Base-by-base conservation (phyloP, 2,888 invertebrate genomes). In the Pherbina coryleti region DNA sequence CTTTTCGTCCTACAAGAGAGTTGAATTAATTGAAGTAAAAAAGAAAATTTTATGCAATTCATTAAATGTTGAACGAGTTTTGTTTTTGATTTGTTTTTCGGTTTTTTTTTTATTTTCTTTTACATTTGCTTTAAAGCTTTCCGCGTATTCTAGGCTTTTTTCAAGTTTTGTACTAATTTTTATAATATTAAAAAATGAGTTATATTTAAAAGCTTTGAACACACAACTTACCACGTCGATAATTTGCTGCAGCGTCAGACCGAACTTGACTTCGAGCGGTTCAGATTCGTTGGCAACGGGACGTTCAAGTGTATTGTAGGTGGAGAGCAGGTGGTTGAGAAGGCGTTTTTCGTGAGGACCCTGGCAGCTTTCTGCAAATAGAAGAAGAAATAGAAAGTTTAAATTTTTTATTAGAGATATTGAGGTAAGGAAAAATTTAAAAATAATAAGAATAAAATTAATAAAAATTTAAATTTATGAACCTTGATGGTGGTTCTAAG, bases 1-100 rank as follows among this genome's bases (percentile, higher is more conserved):
- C 94, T 98, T 98, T 94, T 98, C 98, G 92, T 98, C 98, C 98
- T 98, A 94, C 91, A 94, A 93, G 92, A 93, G 88, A 89, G 31
- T 84, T 83, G 83, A 82, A 77, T 84, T 84, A 83, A 78, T 79
- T 82, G 83, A 83, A 76, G 83, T 84, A 82, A 78, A 79, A 60
- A 17, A 60, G 57, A 60, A 25, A 44, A 60, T 28, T 25, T 25
- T 28, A 60, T 60, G 22, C 22, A 60, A 25, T 60, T 25, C 57
- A 60, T 60, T 60, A 60, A 60, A 25, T 60, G 57, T 28, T 25
- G 57, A 60, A 25, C 57, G 57, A 19, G 22, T 71, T 70, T n/a
- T 71, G 62, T 78, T 67, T 37, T 71, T 75, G 69, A 75, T 25
- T 57, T 49, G 31, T 28, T 79, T 77, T 64, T 44, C 72, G 57